phyloP scores from a whole-genome alignment of 2,797 vertebrate genomes.

The Anas bahamensis region DNA sequence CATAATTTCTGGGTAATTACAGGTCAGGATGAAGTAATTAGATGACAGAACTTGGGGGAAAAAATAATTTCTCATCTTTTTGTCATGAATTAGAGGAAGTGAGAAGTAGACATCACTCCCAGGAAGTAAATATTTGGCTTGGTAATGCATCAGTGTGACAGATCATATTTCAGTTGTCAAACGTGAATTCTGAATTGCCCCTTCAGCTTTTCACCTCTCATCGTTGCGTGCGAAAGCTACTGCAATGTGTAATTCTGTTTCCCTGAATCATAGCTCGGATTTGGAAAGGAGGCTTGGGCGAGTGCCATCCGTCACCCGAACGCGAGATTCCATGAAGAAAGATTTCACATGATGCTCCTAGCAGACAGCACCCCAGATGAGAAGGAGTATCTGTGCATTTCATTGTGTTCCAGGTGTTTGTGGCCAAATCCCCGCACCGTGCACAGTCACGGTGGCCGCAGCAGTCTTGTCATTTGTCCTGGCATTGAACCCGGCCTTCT shows the following conservation, averaged over 20 bases:
- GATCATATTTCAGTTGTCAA: neutral
- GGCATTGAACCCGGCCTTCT: neutral
- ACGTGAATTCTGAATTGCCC: neutral
- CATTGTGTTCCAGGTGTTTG: neutral
- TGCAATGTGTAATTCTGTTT: neutral
- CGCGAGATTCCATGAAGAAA: neutral
- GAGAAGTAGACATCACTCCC: neutral
- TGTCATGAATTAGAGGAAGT: neutral
- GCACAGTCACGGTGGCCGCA: neutral
- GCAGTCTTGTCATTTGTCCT: neutral
- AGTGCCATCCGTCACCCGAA: neutral
- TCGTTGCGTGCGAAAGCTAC: neutral
- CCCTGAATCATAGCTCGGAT: neutral
- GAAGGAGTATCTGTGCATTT: neutral
- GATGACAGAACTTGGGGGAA: constrained; percentile 19
- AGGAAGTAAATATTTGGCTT: neutral
- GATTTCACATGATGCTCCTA: neutral
- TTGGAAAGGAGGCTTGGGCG: neutral
- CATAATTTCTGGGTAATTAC: constrained; percentile 14
- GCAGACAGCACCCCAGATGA: neutral
- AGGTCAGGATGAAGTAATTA: constrained; percentile 22
- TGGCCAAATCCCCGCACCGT: neutral
- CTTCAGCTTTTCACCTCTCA: neutral
- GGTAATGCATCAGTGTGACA: neutral
- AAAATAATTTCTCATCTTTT: neutral